Conservation (phyloP, 2,113 vertebrate genomes). For the Salminus brasiliensis region DNA sequence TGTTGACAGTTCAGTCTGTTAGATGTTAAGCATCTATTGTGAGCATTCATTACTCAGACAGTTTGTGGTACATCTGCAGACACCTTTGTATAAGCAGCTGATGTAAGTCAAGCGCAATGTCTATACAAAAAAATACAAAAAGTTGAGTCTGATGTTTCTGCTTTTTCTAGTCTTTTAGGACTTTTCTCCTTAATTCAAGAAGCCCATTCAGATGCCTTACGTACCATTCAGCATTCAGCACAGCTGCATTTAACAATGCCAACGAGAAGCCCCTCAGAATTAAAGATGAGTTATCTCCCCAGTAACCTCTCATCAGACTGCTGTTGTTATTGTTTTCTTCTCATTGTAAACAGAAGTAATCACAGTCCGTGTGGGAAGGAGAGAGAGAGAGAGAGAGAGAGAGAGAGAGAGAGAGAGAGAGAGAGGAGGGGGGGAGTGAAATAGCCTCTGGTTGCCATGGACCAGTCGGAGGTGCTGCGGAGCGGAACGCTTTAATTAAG, state of each 20-base stretch:
- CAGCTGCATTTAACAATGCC: not conserved
- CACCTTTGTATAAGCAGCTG: constrained; percentile 14
- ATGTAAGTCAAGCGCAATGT: constrained; percentile 11
- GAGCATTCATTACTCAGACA: not conserved
- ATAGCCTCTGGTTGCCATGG: constrained; percentile 69
- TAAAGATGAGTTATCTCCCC: constrained; percentile 73
- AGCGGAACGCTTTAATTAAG: constrained; percentile 80
- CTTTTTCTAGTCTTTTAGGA: not conserved
- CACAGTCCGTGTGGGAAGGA: constrained; percentile 72
- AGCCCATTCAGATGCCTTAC: not conserved
- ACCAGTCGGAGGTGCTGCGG: constrained; percentile 63
- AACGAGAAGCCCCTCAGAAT: constrained; percentile 60
- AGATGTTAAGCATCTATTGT: constrained; percentile 9
- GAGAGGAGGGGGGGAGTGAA: constrained; percentile 62
- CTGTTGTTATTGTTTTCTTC: constrained; percentile 61
- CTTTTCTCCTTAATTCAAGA: not conserved
- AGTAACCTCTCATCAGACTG: constrained; percentile 76
- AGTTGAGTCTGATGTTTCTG: not conserved
- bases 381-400: too few relatives aligned
- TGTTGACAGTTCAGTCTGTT: constrained; percentile 12
- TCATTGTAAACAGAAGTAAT: constrained; percentile 80
- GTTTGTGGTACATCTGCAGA: not conserved
- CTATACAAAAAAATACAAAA: constrained; percentile 6
- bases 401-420: too few relatives aligned
- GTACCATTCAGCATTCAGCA: not conserved